A percentile compares a stretch with the other conserved stretches of the same genome.
Evolutionary conservation across 2,113 vertebrate species (phyloP).

Genomic region (Sorex fumeus): DNA sequence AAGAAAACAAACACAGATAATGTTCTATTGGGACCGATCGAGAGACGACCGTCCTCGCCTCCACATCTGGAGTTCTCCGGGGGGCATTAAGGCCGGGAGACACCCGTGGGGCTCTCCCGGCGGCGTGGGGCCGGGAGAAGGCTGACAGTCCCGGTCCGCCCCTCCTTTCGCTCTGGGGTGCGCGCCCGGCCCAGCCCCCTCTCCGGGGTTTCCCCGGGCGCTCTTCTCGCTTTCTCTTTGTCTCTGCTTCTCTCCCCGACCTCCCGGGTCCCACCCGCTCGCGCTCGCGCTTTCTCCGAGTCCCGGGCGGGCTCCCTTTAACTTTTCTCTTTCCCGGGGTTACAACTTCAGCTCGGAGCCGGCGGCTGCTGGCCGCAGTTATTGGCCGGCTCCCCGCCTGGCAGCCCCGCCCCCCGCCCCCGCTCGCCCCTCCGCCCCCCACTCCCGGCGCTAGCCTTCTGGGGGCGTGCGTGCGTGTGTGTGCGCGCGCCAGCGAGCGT

Average conservation of each 20-base stretch:
- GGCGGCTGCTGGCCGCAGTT: slow-evolving; percentile 75
- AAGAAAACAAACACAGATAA: slow-evolving; percentile 83
- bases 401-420: slow-evolving; percentile 79
- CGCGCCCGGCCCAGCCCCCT: slow-evolving; percentile 72
- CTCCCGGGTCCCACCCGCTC: slow-evolving; percentile 59
- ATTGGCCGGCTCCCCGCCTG: slow-evolving; percentile 84
- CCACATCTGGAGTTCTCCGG: not conserved
- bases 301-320: slow-evolving; percentile 58
- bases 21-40: slow-evolving; percentile 49
- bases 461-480: slow-evolving; percentile 75
- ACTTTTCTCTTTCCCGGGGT: slow-evolving; percentile 86
- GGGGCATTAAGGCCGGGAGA: slow-evolving; percentile 13
- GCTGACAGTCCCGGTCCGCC: slow-evolving; percentile 28
- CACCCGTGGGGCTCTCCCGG: slow-evolving; percentile 17
- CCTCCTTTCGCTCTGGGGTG: slow-evolving; percentile 57
- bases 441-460: slow-evolving; percentile 58
- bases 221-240: slow-evolving; percentile 76
- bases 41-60: not conserved
- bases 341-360: slow-evolving; percentile 70
- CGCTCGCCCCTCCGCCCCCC: slow-evolving; percentile 79
- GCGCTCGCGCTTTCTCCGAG: slow-evolving; percentile 6
- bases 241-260: slow-evolving; percentile 69
- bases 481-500: slow-evolving; percentile 62
- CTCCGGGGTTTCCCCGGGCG: slow-evolving; percentile 79
- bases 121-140: not conserved